A percentile compares a stretch with the other conserved stretches of the same genome.
phyloP scores from a whole-genome alignment of 2,113 vertebrate genomes.

The Anser brachyrhynchus region DNA sequence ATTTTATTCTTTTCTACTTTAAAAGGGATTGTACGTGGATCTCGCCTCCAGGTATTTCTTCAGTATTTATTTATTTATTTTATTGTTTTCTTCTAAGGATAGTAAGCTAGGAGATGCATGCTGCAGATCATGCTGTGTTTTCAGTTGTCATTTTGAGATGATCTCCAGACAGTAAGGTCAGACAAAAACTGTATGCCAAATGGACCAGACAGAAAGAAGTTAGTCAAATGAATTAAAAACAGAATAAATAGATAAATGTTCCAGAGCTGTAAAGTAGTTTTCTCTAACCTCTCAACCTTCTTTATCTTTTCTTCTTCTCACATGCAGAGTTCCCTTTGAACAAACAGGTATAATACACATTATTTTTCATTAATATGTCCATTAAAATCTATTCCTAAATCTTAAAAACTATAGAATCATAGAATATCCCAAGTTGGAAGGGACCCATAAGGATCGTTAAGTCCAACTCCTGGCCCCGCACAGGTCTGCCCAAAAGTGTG shows the following conservation, averaged over 20 bases:
- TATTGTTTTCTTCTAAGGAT: neutral
- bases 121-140: neutral
- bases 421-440: too few species aligned
- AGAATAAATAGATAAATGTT: constrained; percentile 35
- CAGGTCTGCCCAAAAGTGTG: too few species aligned
- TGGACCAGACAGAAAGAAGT: neutral
- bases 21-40: neutral
- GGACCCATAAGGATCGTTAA: too few species aligned
- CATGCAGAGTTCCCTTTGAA: neutral
- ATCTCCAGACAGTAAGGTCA: constrained; percentile 42
- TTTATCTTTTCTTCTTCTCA: constrained; percentile 18
- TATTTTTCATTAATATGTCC: neutral
- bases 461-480: too few species aligned
- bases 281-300: neutral
- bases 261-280: neutral
- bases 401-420: neutral
- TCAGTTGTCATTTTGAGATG: constrained; percentile 34
- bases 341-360: neutral
- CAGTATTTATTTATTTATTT: neutral
- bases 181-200: constrained; percentile 15
- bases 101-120: neutral
- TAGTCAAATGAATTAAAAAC: constrained; percentile 36
- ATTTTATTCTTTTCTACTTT: neutral
- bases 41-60: neutral
- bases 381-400: constrained; percentile 2